Percentiles rank a stretch among this genome's conserved stretches.
phyloP scores from a whole-genome alignment of 2,113 vertebrate genomes.

The Apus apus region DNA sequence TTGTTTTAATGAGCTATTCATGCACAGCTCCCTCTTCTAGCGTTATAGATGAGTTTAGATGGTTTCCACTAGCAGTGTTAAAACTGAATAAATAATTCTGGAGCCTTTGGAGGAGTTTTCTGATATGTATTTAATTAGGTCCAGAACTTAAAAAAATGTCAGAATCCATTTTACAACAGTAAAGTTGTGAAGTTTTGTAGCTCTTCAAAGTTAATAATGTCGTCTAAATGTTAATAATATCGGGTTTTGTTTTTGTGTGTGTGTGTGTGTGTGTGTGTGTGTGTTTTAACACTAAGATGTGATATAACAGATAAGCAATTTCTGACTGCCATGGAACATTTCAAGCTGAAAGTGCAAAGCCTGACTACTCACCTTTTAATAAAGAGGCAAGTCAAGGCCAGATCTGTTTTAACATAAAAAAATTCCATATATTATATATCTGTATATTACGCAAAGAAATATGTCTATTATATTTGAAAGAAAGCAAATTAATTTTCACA shows the following conservation, averaged over 20 bases:
- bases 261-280: too few relatives aligned
- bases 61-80: not conserved
- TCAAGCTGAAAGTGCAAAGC: not conserved
- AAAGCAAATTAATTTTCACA: not conserved
- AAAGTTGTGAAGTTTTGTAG: not conserved
- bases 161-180: not conserved
- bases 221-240: too few relatives aligned
- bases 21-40: not conserved
- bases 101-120: not conserved
- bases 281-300: not conserved
- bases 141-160: not conserved
- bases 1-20: not conserved
- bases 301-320: not conserved
- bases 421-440: not conserved
- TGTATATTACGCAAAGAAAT: too few relatives aligned
- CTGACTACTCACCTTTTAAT: not conserved
- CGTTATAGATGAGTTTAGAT: not conserved
- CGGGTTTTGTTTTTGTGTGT: too few relatives aligned
- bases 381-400: not conserved
- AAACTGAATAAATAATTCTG: not conserved
- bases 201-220: not conserved
- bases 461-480: not conserved
- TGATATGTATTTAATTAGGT: not conserved
- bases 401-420: not conserved
- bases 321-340: not conserved